A percentile compares a stretch with the other conserved stretches of the same genome.
Conservation (phyloP, 2,113 vertebrate genomes). For the Hydrolagus affinis region DNA sequence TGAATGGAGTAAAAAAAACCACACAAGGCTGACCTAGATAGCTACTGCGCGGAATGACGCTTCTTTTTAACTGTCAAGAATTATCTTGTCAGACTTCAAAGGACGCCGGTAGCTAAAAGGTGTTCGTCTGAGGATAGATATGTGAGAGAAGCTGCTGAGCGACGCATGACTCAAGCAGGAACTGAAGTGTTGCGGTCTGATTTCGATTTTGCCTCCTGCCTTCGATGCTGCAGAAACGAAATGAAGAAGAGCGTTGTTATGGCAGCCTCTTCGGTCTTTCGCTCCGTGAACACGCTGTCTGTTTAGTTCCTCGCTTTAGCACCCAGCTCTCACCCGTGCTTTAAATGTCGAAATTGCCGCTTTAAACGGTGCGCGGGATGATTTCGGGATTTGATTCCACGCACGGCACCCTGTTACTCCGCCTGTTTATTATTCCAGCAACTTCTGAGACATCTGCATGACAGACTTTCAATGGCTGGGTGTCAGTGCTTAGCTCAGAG, state of each 20-base stretch:
- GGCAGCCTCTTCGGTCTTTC: background rate
- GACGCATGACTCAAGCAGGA: too few species aligned
- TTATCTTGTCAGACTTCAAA: conserved; percentile 8
- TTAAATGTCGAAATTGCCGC: background rate
- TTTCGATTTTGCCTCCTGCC: background rate
- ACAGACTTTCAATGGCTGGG: background rate
- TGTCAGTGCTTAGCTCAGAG: too few species aligned
- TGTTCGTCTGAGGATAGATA: background rate
- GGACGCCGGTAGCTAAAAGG: conserved; percentile 1
- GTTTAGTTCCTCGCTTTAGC: too few species aligned
- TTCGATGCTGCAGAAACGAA: background rate
- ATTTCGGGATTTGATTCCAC: background rate
- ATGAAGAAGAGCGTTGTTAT: background rate
- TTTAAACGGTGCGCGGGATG: background rate
- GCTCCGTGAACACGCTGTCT: too few species aligned
- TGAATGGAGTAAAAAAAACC: conserved; percentile 15
- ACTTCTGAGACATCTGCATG: background rate
- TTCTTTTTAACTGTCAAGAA: background rate
- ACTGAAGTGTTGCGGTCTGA: background rate
- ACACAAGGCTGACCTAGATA: conserved; percentile 20
- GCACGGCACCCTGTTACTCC: background rate
- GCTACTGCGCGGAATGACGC: background rate
- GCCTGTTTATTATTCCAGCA: background rate
- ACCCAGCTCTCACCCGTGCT: too few species aligned
- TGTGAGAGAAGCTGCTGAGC: background rate